phyloP scores from a whole-genome alignment of 2,797 vertebrate genomes.

The Hydrophis major region DNA sequence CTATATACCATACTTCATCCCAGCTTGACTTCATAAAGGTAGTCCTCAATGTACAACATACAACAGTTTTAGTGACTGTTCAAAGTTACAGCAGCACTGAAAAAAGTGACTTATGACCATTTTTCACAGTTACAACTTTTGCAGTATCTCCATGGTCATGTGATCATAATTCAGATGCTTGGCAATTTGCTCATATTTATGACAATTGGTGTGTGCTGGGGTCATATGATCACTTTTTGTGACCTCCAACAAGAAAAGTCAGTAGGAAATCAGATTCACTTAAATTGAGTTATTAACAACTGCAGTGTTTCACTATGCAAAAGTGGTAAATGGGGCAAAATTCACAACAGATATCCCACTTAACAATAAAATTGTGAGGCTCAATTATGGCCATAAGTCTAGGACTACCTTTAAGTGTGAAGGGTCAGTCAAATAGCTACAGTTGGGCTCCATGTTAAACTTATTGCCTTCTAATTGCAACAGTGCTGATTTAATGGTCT shows the following conservation, averaged over 20 bases:
- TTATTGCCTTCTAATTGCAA: not conserved
- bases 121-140: not conserved
- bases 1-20: not conserved
- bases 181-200: not conserved
- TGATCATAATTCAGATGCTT: not conserved
- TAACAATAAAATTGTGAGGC: not conserved
- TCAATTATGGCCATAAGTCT: not conserved
- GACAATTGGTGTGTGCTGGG: not conserved
- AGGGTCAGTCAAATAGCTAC: not conserved
- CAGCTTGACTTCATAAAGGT: not conserved
- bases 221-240: not conserved
- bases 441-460: not conserved
- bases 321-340: not conserved
- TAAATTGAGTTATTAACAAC: not conserved
- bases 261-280: not conserved
- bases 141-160: not conserved
- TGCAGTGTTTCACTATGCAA: not conserved
- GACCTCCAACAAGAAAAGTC: not conserved
- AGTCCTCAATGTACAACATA: not conserved
- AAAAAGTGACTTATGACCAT: no score
- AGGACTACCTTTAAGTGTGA: not conserved
- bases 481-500: not conserved
- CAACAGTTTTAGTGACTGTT: not conserved
- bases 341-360: not conserved
- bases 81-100: no score